Conservation (phyloP, 2,888 invertebrate genomes). For the Fragum sueziense region DNA sequence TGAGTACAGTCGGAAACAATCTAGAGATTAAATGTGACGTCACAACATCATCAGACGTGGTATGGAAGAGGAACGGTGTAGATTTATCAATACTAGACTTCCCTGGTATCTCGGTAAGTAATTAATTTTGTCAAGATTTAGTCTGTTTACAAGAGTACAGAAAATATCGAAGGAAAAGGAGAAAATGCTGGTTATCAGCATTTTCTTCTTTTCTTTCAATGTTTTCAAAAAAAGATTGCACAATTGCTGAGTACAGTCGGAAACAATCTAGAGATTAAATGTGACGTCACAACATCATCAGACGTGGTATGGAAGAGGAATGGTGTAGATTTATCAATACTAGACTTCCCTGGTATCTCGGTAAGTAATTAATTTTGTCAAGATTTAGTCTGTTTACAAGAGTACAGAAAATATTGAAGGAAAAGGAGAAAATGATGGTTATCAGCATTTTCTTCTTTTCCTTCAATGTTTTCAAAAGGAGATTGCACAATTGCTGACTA, state of each 20-base stretch:
- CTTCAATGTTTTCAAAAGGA: too few species aligned
- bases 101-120: slow-evolving; percentile 82
- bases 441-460: too few species aligned
- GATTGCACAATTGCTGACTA: slow-evolving; percentile 86
- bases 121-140: too few species aligned
- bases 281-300: slow-evolving; percentile 85
- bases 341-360: slow-evolving; percentile 85
- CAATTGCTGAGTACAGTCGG: slow-evolving; percentile 87
- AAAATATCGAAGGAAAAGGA: too few species aligned
- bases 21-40: neutral
- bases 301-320: slow-evolving; percentile 88
- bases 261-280: slow-evolving; percentile 90
- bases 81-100: slow-evolving; percentile 86
- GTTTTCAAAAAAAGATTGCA: slow-evolving; percentile 88
- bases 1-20: neutral
- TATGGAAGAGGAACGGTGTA: slow-evolving; percentile 88
- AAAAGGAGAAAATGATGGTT: too few species aligned
- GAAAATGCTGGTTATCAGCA: too few species aligned
- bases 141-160: too few species aligned
- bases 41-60: slow-evolving; percentile 77
- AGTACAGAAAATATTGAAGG: too few species aligned
- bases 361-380: neutral
- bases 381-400: too few species aligned
- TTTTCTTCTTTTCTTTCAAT: too few species aligned
- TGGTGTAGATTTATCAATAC: slow-evolving; percentile 86